Conservation (phyloP, 2,113 vertebrate species). For the Poecile atricapillus region DNA sequence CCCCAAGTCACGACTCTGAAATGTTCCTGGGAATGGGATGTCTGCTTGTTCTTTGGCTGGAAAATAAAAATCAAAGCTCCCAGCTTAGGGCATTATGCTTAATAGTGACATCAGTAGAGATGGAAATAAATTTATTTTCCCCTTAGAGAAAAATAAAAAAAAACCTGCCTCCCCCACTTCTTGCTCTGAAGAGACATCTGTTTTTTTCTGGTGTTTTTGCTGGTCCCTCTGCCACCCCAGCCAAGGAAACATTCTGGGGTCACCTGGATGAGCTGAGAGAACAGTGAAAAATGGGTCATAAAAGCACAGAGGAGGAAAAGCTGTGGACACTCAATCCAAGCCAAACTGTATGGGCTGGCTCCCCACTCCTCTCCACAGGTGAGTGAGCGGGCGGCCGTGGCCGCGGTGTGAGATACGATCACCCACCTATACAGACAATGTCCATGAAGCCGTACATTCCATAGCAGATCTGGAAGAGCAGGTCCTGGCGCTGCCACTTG, state of each 20-base stretch:
- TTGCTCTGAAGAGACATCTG: background rate
- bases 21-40: background rate
- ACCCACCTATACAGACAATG: constrained; percentile 96
- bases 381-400: accelerated
- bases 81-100: background rate
- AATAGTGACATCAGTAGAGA: background rate
- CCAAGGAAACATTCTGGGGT: background rate
- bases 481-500: constrained; percentile 98
- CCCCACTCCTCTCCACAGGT: background rate
- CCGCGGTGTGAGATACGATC: background rate
- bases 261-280: background rate
- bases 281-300: background rate
- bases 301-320: background rate
- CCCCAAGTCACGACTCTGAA: background rate
- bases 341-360: background rate
- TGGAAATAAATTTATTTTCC: background rate
- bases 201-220: background rate
- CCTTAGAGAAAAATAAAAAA: background rate
- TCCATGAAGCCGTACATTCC: constrained; percentile 99
- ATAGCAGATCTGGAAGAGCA: constrained; percentile 99
- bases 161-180: background rate
- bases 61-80: background rate
- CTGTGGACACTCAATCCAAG: background rate
- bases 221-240: background rate
- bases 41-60: background rate